These are phyloP conservation scores for Carollia perspicillata DNA, from an alignment of 2,113 vertebrate species.

Conservation along the genomic window DNA sequence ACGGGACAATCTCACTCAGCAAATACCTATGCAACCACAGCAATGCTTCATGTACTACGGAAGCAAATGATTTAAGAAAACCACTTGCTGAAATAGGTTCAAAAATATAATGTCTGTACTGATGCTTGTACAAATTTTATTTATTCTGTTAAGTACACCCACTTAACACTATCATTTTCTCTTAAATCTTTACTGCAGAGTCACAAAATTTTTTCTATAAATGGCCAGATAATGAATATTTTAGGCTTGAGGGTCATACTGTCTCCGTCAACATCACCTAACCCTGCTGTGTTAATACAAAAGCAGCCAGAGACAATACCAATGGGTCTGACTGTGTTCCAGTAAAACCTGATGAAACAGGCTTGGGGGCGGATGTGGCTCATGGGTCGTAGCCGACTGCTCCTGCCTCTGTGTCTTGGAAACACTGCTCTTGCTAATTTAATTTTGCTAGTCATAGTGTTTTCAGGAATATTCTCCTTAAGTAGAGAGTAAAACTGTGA, in stretches of 20 bases:
- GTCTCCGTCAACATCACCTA: neutral
- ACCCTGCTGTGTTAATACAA: neutral
- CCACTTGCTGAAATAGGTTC: neutral
- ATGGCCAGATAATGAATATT: neutral
- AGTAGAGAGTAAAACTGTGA: neutral
- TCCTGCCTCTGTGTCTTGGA: neutral
- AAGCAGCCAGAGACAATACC: neutral
- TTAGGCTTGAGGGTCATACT: neutral
- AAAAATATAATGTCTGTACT: neutral
- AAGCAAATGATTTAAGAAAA: neutral
- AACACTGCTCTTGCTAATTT: neutral
- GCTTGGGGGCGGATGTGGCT: neutral
- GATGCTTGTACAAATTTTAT: neutral
- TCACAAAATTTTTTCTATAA: neutral
- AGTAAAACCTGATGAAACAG: neutral
- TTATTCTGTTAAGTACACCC: neutral
- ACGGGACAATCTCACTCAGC: neutral
- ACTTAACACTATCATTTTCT: neutral
- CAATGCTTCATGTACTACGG: neutral
- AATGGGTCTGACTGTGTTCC: neutral
- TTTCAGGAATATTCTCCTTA: neutral
- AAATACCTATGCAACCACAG: neutral
- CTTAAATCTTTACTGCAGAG: neutral
- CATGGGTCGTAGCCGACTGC: neutral
- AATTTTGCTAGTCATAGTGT: neutral